Conservation (phyloP, 2,797 vertebrate species). For the Helarctos malayanus region DNA sequence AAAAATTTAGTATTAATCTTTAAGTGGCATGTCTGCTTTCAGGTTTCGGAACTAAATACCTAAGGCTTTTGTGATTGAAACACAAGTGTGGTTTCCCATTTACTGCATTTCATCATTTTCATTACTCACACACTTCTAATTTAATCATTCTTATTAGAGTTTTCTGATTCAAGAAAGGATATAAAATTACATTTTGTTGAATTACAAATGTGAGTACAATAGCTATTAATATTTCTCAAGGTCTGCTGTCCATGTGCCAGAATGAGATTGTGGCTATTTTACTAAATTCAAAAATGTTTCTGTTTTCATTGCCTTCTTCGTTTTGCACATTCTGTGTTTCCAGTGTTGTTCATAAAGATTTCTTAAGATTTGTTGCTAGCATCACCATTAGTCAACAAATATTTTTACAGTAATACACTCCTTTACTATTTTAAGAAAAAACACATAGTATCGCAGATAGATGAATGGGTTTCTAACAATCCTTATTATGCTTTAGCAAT, state of each 20-base stretch:
- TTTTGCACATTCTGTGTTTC: not conserved
- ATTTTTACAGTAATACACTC: not conserved
- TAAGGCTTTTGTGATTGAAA: constrained; percentile 72
- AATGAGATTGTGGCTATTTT: constrained; percentile 67
- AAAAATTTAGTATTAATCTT: constrained; percentile 74
- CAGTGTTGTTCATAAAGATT: not conserved
- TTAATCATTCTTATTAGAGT: constrained; percentile 28
- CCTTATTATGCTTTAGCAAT: not conserved
- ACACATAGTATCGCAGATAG: not conserved
- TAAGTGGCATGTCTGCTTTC: constrained; percentile 37
- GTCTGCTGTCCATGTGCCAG: constrained; percentile 39
- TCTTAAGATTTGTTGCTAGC: not conserved
- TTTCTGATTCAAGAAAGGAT: constrained; percentile 79
- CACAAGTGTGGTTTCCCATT: constrained; percentile 75
- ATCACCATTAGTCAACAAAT: not conserved
- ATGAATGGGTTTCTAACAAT: not conserved
- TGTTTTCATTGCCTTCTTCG: not conserved
- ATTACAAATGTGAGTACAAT: constrained; percentile 68
- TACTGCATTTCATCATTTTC: constrained; percentile 67
- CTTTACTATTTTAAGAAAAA: constrained; percentile 43
- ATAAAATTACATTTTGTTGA: constrained; percentile 81
- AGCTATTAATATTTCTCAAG: constrained; percentile 78
- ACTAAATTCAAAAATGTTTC: constrained; percentile 21
- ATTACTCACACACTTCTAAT: constrained; percentile 79
- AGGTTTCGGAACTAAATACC: constrained; percentile 77